phyloP scores from a whole-genome alignment of 2,888 invertebrate genomes.

The Philonicus albiceps region DNA sequence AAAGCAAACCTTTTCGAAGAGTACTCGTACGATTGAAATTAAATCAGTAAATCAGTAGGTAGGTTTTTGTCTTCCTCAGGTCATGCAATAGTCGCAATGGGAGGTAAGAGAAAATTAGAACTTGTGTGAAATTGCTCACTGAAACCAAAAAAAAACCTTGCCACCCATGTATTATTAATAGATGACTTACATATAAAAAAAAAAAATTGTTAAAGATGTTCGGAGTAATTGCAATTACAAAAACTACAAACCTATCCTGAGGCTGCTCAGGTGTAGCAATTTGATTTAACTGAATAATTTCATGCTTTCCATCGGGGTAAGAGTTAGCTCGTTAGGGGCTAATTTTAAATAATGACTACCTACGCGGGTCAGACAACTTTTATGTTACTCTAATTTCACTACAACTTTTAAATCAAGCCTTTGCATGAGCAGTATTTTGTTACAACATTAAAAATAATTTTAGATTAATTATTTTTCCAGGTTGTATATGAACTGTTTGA shows the following conservation, averaged over 20 bases:
- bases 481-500: no score
- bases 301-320: neutral
- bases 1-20: neutral
- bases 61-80: neutral
- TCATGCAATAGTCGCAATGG: neutral
- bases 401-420: neutral
- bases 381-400: neutral
- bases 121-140: neutral
- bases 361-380: neutral
- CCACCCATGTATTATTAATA: neutral
- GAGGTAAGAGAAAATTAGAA: neutral
- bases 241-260: neutral
- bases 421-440: neutral
- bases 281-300: neutral
- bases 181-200: neutral
- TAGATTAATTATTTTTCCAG: no score
- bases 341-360: neutral
- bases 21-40: neutral
- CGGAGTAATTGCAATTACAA: neutral
- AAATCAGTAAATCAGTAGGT: neutral
- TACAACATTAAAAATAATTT: neutral
- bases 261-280: neutral
- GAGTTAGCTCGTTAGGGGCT: neutral
- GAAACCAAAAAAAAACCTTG: neutral
- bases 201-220: neutral